phyloP scores from a whole-genome alignment of 2,797 vertebrate species.

The Pteropus rufus region DNA sequence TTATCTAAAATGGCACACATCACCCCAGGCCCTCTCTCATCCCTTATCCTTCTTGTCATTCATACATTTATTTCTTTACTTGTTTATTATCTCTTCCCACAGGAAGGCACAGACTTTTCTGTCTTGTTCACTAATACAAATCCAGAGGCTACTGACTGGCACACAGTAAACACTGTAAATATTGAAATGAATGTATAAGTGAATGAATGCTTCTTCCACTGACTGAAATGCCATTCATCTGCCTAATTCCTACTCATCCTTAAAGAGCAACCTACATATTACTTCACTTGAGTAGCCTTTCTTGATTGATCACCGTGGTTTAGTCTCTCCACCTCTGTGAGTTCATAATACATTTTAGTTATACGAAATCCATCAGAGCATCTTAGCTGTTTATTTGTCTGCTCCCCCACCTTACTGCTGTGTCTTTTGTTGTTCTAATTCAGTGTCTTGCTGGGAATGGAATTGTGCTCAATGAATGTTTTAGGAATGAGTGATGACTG shows the following conservation, averaged over 20 bases:
- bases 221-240: not conserved
- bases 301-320: not conserved
- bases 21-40: not conserved
- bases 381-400: not conserved
- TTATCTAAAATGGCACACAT: constrained; percentile 31
- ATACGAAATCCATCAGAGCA: not conserved
- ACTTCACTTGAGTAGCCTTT: not conserved
- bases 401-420: not conserved
- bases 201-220: not conserved
- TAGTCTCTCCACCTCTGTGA: not conserved
- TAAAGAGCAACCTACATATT: not conserved
- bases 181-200: not conserved
- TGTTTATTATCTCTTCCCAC: not conserved
- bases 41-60: not conserved
- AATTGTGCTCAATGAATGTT: not conserved
- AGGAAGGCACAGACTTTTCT: not conserved
- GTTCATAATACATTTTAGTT: not conserved
- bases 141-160: not conserved
- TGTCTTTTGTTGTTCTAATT: not conserved
- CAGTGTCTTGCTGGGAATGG: not conserved
- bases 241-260: not conserved
- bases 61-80: not conserved
- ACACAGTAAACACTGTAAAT: not conserved
- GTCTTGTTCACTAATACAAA: not conserved
- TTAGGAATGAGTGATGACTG: not conserved